Evolutionary conservation across 2,888 invertebrate genomes (phyloP).

Genomic region (Drosophila setosimentum): DNA sequence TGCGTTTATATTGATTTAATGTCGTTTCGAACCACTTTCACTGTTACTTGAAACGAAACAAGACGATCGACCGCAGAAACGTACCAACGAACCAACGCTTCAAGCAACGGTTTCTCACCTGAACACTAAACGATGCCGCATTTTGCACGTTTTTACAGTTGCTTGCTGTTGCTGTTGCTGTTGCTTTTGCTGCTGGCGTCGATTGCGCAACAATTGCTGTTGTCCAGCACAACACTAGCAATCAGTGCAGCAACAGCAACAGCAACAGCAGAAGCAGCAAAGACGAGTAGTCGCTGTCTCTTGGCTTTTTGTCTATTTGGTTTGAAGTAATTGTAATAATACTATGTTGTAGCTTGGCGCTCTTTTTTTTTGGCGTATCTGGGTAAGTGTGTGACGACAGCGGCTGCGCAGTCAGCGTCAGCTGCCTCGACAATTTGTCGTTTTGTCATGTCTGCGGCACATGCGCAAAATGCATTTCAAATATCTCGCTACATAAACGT

Average conservation of each 20-base stretch:
- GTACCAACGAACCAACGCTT: background rate
- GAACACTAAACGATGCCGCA: slow-evolving; percentile 49
- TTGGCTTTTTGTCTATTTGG: slow-evolving; percentile 19
- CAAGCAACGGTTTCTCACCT: slow-evolving; percentile 58
- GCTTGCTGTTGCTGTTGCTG: slow-evolving; percentile 15
- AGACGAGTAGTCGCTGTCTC: slow-evolving; percentile 30
- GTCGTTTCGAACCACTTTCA: slow-evolving; percentile 66
- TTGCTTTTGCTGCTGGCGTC: slow-evolving; percentile 18
- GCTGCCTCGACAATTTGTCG: slow-evolving; percentile 45
- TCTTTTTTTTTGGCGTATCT: slow-evolving; percentile 58
- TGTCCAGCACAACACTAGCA: slow-evolving; percentile 25
- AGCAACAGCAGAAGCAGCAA: slow-evolving; percentile 13
- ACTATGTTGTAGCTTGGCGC: slow-evolving; percentile 42
- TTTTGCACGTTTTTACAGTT: slow-evolving; percentile 56
- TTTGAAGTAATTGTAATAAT: slow-evolving; percentile 61
- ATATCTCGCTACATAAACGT: slow-evolving; percentile 46
- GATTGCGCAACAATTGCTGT: slow-evolving; percentile 62
- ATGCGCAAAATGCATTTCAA: slow-evolving; percentile 58
- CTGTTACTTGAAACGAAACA: slow-evolving; percentile 61
- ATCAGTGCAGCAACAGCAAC: slow-evolving; percentile 42
- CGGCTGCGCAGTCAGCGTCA: slow-evolving; percentile 32
- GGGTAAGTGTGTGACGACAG: slow-evolving; percentile 76
- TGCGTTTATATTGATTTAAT: slow-evolving; percentile 22
- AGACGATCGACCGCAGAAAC: background rate
- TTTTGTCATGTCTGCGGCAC: slow-evolving; percentile 69